Percentiles rank a stretch among this genome's conserved stretches.
These are phyloP conservation scores for Sthenelais limicola DNA, from an alignment of 2,888 invertebrate species.

Conservation along the genomic window DNA sequence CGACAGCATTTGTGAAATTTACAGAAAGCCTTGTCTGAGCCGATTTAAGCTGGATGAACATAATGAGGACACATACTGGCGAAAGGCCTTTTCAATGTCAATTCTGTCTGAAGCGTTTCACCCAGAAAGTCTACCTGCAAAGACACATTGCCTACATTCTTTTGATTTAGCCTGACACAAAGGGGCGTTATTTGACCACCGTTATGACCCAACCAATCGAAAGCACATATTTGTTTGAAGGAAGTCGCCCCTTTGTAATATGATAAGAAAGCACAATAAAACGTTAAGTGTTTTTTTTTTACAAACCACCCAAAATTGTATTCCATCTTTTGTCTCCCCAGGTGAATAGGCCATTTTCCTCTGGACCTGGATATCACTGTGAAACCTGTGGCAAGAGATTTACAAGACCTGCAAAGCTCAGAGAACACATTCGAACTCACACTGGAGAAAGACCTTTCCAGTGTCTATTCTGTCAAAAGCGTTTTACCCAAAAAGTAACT, in stretches of 20 bases:
- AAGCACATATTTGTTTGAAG: too few species aligned
- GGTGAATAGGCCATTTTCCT: too few species aligned
- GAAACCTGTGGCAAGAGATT: not conserved
- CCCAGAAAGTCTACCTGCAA: constrained; percentile 23
- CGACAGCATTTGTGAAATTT: too few species aligned
- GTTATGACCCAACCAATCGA: too few species aligned
- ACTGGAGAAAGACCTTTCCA: constrained; percentile 23
- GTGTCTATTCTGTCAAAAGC: constrained; percentile 19
- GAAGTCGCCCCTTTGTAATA: too few species aligned
- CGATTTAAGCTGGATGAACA: not conserved
- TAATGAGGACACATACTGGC: not conserved
- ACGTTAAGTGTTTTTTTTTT: too few species aligned
- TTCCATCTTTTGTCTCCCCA: too few species aligned
- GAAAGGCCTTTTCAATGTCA: not conserved
- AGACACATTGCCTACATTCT: too few species aligned
- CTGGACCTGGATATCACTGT: constrained; percentile 1
- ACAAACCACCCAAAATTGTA: too few species aligned
- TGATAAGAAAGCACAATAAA: too few species aligned
- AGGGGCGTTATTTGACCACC: too few species aligned
- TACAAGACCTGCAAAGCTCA: not conserved
- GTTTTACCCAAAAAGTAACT: constrained; percentile 2
- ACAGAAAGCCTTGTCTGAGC: not conserved
- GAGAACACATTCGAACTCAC: constrained; percentile 20
- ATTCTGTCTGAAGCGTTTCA: constrained; percentile 12
- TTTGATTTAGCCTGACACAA: too few species aligned